Percentiles rank a stretch among this genome's conserved stretches.
These are phyloP conservation scores for Leptopilina clavipes DNA, from an alignment of 1,140 invertebrate species.

Conservation along the genomic window DNA sequence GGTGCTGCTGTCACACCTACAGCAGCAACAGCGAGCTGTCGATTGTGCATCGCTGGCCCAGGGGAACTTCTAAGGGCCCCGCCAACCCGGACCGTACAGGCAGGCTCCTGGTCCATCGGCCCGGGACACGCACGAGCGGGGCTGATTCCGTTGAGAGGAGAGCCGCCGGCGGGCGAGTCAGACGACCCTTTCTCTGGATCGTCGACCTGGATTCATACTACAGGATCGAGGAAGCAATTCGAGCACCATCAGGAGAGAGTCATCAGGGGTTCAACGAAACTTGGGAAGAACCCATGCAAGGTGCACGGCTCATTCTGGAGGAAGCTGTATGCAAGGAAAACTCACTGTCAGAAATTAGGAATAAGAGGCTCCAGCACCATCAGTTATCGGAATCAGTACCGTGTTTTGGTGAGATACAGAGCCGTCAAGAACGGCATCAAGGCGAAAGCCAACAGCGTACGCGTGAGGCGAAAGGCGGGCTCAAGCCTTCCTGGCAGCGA, in stretches of 20 bases:
- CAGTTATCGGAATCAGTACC: conserved; percentile 13
- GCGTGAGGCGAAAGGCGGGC: conserved; percentile 51
- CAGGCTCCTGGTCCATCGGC: conserved; percentile 54
- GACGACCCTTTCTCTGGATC: conserved; percentile 37
- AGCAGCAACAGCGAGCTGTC: conserved; percentile 27
- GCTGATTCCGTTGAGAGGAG: conserved; percentile 56
- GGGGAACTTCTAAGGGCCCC: conserved; percentile 67
- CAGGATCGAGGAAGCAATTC: neutral
- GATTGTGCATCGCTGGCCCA: conserved; percentile 43
- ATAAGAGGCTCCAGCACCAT: neutral
- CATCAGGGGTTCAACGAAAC: conserved; percentile 25
- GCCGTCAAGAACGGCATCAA: conserved; percentile 37
- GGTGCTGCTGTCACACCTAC: conserved; percentile 34
- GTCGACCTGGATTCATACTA: neutral
- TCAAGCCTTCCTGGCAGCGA: conserved; percentile 66
- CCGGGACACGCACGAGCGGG: conserved; percentile 61
- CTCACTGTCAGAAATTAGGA: neutral
- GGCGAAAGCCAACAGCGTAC: conserved; percentile 44
- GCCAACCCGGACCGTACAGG: conserved; percentile 56
- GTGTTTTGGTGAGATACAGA: conserved; percentile 2
- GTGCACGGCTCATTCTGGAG: conserved; percentile 4
- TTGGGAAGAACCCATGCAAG: neutral
- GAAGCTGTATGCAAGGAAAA: neutral
- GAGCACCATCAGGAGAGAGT: neutral
- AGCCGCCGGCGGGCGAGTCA: conserved; percentile 31